Base-by-base conservation (phyloP, 1,140 invertebrate species). In the Planococcus citri region DNA sequence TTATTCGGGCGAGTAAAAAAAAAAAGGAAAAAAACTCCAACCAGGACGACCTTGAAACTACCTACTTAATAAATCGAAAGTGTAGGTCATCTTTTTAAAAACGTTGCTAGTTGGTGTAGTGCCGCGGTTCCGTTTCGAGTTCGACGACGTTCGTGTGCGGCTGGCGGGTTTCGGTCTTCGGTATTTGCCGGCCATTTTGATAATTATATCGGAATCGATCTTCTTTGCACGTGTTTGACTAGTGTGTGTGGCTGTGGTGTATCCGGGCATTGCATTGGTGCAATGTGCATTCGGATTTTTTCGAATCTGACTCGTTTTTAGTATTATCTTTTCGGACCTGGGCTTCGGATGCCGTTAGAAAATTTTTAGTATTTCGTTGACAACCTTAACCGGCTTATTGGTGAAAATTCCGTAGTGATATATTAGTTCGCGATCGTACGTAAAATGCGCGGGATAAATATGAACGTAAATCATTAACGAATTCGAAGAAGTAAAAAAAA, bases 61-160 rank as follows among this genome's bases (percentile, higher is more conserved):
- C 41, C 41, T 51, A 51, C 41, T 51, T 51, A n/a, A 9, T 20
- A 20, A 6, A n/a, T 9, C 41, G 41, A 51, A 51, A 51, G 41
- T 51, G 41, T 51, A 51, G 41, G 41, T 51, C 41, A 51, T 20
- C n/a, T 51, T 51, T 20, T 3, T 51, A 20, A n/a, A 20, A 17
- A n/a, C 17, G 41, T 51, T 51, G 41, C 41, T 51, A 51, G 41
- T 51, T 51, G 41, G 41, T 51, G 41, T 51, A 51, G 41, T 51
- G 41, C 12, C 41, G 17, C n/a, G 41, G 41, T 51, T 51, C 41
- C 41, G 12, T 3, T 51, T 51, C 41, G 17, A 51, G 6, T 37
- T n/a, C 41, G 41, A 17, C 17, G 41, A n/a, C n/a, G n/a, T n/a
- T n/a, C n/a, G n/a, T n/a, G n/a, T n/a, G n/a, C n/a, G n/a, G n/a